Evolutionary conservation across 2,888 invertebrate genomes (phyloP), one percentile per base, ranked within the genome.

Genomic region (Morinoia aosen): DNA sequence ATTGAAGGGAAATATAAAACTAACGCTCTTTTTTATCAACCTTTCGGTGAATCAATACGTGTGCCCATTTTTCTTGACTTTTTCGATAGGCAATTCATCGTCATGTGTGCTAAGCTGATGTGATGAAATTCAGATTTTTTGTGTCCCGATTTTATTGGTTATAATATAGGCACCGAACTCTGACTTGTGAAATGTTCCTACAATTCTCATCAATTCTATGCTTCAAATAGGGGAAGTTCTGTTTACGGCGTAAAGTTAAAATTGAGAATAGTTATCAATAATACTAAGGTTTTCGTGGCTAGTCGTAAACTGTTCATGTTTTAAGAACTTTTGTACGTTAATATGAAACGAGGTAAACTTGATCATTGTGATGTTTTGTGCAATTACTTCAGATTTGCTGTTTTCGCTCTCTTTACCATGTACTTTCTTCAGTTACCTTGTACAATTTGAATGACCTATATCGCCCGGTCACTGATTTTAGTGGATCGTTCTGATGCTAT

Each of bases 251-350:
- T 76, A 33, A 76, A 76, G 76, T 76, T 48, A 48, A 33, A 76
- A 76, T 76, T 76, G 33, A 76, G 8, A 76, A 76, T 76, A 33
- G 76, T 61, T 76, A 76, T 76, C 33, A 76, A 25, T 61, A 76
- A 76, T 33, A 76, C 76, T 76, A 76, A 76, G 76, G 33, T 76
- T 76, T 33, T 76, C 76, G 33, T 76, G 76, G 14, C 76, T 76
- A 76, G 76, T 76, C 76, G 76, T 76, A 76, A 76, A 76, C 76
- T 76, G 76, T 76, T 76, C 76, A 76, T 76, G 25, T 76, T 76
- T 76, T 76, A 33, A 76, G 8, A 76, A 33, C 48, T 25, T 76
- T 76, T 16, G 76, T 76, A 76, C 0, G 25, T 25, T 33, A 16
- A 76, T 76, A 33, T 25, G 76, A 76, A 8, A 76, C 76, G 25